Conservation (phyloP, 2,888 invertebrate species). For the Chloroclysta siterata region DNA sequence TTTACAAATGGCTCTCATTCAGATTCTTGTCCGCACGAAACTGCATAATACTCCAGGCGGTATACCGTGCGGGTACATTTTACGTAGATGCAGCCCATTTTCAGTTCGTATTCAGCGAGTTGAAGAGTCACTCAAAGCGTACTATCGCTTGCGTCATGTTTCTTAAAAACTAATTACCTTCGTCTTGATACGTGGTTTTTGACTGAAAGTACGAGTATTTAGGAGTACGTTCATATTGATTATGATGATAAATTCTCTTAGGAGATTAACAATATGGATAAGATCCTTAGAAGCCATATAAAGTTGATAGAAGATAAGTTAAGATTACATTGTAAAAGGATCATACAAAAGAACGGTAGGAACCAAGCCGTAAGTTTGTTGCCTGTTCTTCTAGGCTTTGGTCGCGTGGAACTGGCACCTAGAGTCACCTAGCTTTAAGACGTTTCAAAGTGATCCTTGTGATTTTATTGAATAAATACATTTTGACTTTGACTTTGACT, state of each 20-base stretch:
- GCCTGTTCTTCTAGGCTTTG: too few species aligned
- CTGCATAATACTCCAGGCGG: constrained; percentile 15
- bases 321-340: too few species aligned
- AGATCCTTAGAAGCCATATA: too few species aligned
- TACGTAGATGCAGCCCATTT: constrained; percentile 17
- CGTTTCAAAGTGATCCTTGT: too few species aligned
- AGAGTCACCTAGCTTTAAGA: too few species aligned
- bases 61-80: constrained; percentile 8
- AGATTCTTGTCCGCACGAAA: constrained; percentile 16
- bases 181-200: neutral
- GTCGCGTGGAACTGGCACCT: too few species aligned
- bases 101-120: constrained; percentile 16
- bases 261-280: neutral
- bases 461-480: too few species aligned
- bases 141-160: constrained; percentile 12
- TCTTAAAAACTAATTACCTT: constrained; percentile 14
- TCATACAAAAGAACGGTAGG: too few species aligned
- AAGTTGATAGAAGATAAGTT: too few species aligned
- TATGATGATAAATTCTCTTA: neutral
- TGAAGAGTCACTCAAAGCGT: constrained; percentile 9
- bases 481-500: too few species aligned
- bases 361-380: too few species aligned
- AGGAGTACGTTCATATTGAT: neutral
- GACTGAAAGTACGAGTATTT: neutral
- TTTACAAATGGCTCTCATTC: constrained; percentile 21